Conservation (phyloP, 2,797 vertebrate genomes). For the Salmo trutta region DNA sequence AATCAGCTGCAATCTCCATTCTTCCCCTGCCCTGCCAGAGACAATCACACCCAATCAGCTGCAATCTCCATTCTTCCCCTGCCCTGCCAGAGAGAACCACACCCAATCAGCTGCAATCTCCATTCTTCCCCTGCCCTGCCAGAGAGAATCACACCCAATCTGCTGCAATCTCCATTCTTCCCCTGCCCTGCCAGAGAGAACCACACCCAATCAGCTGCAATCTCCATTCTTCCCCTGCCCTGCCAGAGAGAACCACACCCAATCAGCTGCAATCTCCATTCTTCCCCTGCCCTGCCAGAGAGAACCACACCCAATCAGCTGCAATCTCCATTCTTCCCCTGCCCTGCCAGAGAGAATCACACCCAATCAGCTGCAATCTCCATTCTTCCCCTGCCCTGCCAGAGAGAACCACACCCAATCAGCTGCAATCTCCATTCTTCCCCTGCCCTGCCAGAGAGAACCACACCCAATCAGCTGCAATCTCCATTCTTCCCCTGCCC, state of each 20-base stretch:
- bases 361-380: no score
- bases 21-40: conserved; percentile 9
- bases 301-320: conserved; percentile 22
- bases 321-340: conserved; percentile 9
- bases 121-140: conserved; percentile 13
- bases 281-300: conserved; percentile 9
- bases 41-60: conserved; percentile 8
- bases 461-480: no score
- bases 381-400: no score
- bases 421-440: no score
- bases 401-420: no score
- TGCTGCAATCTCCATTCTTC: conserved; percentile 11
- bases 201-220: conserved; percentile 8
- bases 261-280: conserved; percentile 11
- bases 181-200: conserved; percentile 14
- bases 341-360: conserved; percentile 14
- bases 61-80: conserved; percentile 21
- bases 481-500: no score
- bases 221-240: conserved; percentile 15
- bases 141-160: conserved; percentile 14
- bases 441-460: no score
- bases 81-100: conserved; percentile 13
- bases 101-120: conserved; percentile 6
- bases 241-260: conserved; percentile 16
- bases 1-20: conserved; percentile 11